Evolutionary conservation across 2,113 vertebrate species (phyloP).

Genomic region (Strix uralensis): DNA sequence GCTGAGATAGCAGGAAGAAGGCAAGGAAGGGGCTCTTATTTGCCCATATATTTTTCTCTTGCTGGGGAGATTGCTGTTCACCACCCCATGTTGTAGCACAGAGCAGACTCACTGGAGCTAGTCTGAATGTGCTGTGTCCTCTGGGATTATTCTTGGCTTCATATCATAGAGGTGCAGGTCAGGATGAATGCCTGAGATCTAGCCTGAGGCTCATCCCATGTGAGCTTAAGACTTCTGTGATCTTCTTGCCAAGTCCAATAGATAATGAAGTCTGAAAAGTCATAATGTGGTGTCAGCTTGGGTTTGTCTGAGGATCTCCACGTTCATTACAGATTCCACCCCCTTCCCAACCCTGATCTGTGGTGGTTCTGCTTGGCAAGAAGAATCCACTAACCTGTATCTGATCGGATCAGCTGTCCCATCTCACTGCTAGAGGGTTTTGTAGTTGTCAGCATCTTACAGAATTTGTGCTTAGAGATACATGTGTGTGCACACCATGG

Average conservation of each 20-base stretch:
- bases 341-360: neutral
- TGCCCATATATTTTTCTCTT: neutral
- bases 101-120: neutral
- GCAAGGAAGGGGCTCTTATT: neutral
- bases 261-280: neutral
- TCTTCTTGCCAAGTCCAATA: neutral
- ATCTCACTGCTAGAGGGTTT: neutral
- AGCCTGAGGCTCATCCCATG: neutral
- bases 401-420: neutral
- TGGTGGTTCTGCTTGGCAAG: neutral
- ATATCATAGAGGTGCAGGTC: neutral
- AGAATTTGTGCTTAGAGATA: neutral
- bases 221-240: neutral
- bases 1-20: neutral
- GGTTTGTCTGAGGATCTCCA: neutral
- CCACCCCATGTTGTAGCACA: too few relatives aligned
- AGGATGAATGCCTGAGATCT: neutral
- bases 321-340: rapidly evolving
- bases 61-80: neutral
- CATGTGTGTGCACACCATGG: rapidly evolving
- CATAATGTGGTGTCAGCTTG: neutral
- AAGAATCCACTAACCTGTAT: neutral
- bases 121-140: neutral
- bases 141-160: neutral
- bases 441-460: neutral